These are phyloP conservation scores for Atta cephalotes DNA, from an alignment of 1,140 invertebrate species.

Conservation along the genomic window DNA sequence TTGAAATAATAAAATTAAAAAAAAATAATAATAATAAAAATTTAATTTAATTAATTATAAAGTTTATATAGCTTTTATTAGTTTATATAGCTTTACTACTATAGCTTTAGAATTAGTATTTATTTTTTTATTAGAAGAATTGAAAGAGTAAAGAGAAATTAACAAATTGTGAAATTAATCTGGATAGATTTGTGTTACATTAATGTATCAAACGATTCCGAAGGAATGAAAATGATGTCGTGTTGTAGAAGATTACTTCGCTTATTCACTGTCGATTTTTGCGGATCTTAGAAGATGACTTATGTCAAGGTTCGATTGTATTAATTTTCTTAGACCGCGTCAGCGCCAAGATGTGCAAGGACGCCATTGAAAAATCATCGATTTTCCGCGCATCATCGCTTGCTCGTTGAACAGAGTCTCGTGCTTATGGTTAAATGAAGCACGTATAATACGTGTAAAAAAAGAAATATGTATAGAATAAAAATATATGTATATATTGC, in stretches of 20 bases:
- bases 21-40: too few relatives aligned
- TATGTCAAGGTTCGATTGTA: neutral
- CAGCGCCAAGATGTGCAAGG: constrained; percentile 35
- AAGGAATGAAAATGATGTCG: neutral
- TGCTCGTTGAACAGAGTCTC: constrained; percentile 54
- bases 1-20: neutral
- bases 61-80: neutral
- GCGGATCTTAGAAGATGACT: constrained; percentile 15
- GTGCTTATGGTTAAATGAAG: constrained; percentile 62
- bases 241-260: neutral
- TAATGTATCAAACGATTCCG: neutral
- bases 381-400: constrained; percentile 62
- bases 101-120: neutral
- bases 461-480: constrained; percentile 31
- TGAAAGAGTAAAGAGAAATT: neutral
- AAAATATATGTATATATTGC: constrained; percentile 28
- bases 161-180: neutral
- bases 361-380: constrained; percentile 69
- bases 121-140: neutral
- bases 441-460: constrained; percentile 52
- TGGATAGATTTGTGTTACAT: neutral
- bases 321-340: constrained; percentile 47
- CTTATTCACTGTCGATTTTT: neutral
- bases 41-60: neutral
- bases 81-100: neutral